Conservation (phyloP, 2,113 vertebrate species). For the Dunckerocampus dactyliophorus region DNA sequence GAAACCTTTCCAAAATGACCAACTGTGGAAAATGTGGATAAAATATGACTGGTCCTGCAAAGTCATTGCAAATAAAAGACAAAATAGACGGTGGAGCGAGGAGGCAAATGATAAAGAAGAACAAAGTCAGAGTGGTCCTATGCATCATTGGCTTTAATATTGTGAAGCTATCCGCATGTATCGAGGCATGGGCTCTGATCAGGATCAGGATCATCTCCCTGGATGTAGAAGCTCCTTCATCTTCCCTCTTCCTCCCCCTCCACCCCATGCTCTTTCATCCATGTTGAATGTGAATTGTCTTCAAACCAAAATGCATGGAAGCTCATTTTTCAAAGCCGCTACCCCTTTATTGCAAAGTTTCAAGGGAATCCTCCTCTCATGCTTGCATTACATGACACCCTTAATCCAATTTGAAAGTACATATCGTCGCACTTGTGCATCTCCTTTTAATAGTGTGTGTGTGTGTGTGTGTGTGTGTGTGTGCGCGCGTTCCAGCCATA, state of each 20-base stretch:
- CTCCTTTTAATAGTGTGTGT: slow-evolving; percentile 35
- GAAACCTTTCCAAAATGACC: slow-evolving; percentile 25
- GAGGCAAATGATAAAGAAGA: slow-evolving; percentile 19
- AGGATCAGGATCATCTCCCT: slow-evolving; percentile 41
- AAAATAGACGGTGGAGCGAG: slow-evolving; percentile 10
- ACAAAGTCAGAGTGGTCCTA: slow-evolving; percentile 13
- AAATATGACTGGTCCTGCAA: slow-evolving; percentile 42
- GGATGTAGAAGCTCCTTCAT: slow-evolving; percentile 22
- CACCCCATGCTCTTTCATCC: slow-evolving; percentile 29
- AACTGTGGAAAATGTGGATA: slow-evolving; percentile 30
- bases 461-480: slow-evolving; percentile 14
- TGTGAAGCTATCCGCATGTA: slow-evolving; percentile 30
- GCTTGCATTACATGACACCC: slow-evolving; percentile 47
- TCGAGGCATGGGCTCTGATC: slow-evolving; percentile 33
- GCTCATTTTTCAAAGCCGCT: slow-evolving; percentile 47
- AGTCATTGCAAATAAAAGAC: slow-evolving; percentile 27
- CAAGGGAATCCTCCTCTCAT: slow-evolving; percentile 33
- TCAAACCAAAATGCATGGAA: slow-evolving; percentile 31
- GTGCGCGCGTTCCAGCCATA: no score
- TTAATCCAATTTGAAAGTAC: slow-evolving; percentile 50
- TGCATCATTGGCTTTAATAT: slow-evolving; percentile 38
- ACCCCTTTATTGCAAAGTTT: slow-evolving; percentile 37
- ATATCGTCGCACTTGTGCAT: slow-evolving; percentile 15
- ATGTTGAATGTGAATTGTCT: slow-evolving; percentile 53
- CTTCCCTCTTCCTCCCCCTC: background rate